Evolutionary conservation across 2,113 vertebrate species (phyloP).

Genomic region (Myotis yumanensis): DNA sequence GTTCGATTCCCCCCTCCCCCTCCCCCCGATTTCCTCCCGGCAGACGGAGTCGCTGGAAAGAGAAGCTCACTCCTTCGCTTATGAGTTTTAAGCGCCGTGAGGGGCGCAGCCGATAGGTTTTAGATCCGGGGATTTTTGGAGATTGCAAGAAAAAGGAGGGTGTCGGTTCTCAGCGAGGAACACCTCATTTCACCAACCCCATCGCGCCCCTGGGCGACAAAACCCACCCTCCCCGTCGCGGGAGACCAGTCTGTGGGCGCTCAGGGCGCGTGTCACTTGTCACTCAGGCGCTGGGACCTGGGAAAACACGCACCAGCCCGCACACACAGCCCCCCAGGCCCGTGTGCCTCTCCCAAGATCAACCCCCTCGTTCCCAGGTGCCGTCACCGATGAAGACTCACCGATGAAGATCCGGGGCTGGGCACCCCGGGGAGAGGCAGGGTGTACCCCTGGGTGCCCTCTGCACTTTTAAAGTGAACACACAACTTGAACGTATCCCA

Average conservation of each 20-base stretch:
- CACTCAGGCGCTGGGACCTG: too few species aligned
- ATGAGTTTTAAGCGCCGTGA: not conserved
- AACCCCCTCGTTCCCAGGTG: not conserved
- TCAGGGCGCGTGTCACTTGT: too few species aligned
- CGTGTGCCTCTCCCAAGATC: too few species aligned
- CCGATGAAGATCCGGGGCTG: too few species aligned
- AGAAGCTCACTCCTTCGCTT: not conserved
- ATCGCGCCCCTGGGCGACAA: not conserved
- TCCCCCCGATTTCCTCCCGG: not conserved
- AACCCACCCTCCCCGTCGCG: not conserved
- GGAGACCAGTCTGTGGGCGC: not conserved
- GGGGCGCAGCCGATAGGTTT: not conserved
- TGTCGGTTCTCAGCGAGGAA: not conserved
- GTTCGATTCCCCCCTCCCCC: not conserved
- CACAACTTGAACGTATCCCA: not conserved
- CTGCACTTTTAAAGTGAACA: conserved; percentile 35
- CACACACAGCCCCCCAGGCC: too few species aligned
- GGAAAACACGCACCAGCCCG: not conserved
- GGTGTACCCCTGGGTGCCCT: not conserved
- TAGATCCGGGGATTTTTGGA: not conserved
- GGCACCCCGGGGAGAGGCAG: not conserved
- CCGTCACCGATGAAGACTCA: too few species aligned
- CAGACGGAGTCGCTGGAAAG: not conserved
- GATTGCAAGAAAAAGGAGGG: not conserved
- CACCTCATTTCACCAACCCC: not conserved